Conservation (phyloP, 2,113 vertebrate species). For the Hyperopisus bebe region DNA sequence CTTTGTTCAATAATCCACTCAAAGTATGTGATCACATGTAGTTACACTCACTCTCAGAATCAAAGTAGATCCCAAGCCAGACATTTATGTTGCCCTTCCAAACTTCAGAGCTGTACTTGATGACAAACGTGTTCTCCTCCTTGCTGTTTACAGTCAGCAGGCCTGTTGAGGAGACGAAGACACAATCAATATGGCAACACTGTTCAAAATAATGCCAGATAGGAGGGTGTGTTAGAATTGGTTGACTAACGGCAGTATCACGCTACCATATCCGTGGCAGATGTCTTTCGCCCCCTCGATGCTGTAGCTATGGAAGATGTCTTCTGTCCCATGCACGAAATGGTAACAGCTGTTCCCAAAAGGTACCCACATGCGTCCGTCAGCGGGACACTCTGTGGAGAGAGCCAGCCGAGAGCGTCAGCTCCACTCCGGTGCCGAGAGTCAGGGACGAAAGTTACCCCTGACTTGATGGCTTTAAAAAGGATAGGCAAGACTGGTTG, state of each 20-base stretch:
- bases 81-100: slow-evolving; percentile 57
- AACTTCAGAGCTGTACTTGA: slow-evolving; percentile 49
- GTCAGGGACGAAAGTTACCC: background rate
- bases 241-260: too few relatives aligned
- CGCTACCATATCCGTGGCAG: slow-evolving; percentile 50
- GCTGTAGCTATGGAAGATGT: slow-evolving; percentile 53
- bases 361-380: slow-evolving; percentile 62
- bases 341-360: slow-evolving; percentile 54
- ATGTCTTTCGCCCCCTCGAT: slow-evolving; percentile 44
- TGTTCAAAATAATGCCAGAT: background rate
- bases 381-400: slow-evolving; percentile 59
- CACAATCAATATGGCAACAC: background rate
- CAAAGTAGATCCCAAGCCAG: slow-evolving; percentile 63
- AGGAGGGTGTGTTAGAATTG: background rate
- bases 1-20: background rate
- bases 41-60: slow-evolving; percentile 51
- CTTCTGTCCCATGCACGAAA: slow-evolving; percentile 63
- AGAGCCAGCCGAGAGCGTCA: background rate
- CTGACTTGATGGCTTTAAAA: background rate
- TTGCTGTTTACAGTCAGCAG: slow-evolving; percentile 55
- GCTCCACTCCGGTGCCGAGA: background rate
- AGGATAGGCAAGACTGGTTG: background rate
- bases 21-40: background rate
- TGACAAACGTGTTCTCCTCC: slow-evolving; percentile 53
- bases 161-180: slow-evolving; percentile 37